Percentiles rank a stretch among this genome's conserved stretches.
Evolutionary conservation across 2,888 invertebrate species (phyloP).

Genomic region (Thyatira batis): DNA sequence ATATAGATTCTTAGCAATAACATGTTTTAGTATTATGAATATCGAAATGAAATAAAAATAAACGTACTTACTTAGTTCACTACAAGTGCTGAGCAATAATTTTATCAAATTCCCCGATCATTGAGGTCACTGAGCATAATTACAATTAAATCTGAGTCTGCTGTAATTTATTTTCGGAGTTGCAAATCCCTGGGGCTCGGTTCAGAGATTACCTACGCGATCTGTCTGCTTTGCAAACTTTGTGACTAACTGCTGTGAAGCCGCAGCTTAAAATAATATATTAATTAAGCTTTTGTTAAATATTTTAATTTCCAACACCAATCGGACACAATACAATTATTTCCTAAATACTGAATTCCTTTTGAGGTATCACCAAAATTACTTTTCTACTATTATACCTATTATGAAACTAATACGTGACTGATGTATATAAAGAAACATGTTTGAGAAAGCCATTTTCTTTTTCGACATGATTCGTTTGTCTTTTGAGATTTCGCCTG

Average conservation of each 20-base stretch:
- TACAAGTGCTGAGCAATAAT: background rate
- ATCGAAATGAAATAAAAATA: background rate
- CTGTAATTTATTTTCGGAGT: conserved; percentile 45
- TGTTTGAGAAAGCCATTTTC: conserved; percentile 57
- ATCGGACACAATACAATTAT: too few species aligned
- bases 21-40: too few species aligned
- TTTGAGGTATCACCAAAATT: too few species aligned
- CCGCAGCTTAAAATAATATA: background rate
- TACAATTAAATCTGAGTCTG: conserved; percentile 46
- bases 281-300: too few species aligned
- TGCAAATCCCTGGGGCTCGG: conserved; percentile 35
- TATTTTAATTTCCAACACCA: too few species aligned
- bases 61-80: background rate
- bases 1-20: too few species aligned
- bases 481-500: conserved; percentile 67
- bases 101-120: conserved; percentile 11
- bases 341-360: too few species aligned
- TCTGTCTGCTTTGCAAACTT: conserved; percentile 19
- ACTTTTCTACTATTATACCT: too few species aligned
- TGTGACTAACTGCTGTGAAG: conserved; percentile 3
- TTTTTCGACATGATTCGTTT: conserved; percentile 61
- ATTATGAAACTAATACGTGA: background rate
- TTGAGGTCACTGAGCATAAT: conserved; percentile 48
- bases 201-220: conserved; percentile 29
- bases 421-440: conserved; percentile 19